A percentile compares a stretch with the other conserved stretches of the same genome.
These are phyloP conservation scores for Zaprionus ornatus DNA, from an alignment of 1,140 invertebrate species.

Conservation along the genomic window DNA sequence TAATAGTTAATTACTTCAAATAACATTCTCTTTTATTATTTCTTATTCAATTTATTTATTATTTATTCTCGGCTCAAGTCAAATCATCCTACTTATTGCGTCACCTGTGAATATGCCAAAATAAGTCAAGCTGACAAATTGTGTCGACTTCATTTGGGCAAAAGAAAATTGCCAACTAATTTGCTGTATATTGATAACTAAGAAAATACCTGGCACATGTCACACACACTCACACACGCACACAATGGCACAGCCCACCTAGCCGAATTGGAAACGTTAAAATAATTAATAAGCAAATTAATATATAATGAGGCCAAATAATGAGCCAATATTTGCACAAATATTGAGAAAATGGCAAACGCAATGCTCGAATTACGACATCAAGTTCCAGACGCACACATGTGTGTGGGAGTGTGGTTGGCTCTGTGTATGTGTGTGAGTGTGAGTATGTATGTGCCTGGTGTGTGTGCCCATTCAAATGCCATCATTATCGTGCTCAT, in stretches of 20 bases:
- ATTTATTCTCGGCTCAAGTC: background rate
- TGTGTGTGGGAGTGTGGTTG: background rate
- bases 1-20: background rate
- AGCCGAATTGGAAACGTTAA: slow-evolving; percentile 23
- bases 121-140: slow-evolving; percentile 8
- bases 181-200: slow-evolving; percentile 46
- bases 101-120: background rate
- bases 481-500: slow-evolving; percentile 79
- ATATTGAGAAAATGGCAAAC: slow-evolving; percentile 55
- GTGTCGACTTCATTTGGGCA: slow-evolving; percentile 4
- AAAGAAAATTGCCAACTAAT: slow-evolving; percentile 27
- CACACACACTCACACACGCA: slow-evolving; percentile 26
- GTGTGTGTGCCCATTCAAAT: slow-evolving; percentile 64
- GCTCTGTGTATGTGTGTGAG: slow-evolving; percentile 7
- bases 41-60: background rate
- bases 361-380: slow-evolving; percentile 51
- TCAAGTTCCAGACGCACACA: slow-evolving; percentile 17
- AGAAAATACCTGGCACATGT: slow-evolving; percentile 15
- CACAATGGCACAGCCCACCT: background rate
- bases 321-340: slow-evolving; percentile 73
- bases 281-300: slow-evolving; percentile 76
- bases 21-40: background rate
- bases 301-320: slow-evolving; percentile 72
- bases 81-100: background rate
- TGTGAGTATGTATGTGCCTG: slow-evolving; percentile 4